Conservation (phyloP, 2,888 invertebrate species). For the Chaitophorus viminalis region DNA sequence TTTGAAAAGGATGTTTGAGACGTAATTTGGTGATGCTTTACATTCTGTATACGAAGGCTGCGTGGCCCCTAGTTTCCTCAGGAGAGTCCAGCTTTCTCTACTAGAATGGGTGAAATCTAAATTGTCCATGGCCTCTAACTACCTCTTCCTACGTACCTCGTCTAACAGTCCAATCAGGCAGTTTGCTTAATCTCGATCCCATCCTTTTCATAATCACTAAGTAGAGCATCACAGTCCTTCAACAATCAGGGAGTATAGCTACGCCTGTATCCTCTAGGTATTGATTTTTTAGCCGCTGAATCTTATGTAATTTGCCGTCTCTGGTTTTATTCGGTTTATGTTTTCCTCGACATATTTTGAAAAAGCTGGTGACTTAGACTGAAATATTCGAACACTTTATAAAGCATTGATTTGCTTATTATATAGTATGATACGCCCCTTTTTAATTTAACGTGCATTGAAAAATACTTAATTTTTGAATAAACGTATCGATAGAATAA, state of each 20-base stretch:
- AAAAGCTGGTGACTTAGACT: constrained; percentile 15
- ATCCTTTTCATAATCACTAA: constrained; percentile 34
- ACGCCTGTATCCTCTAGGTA: constrained; percentile 29
- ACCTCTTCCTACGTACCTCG: no score
- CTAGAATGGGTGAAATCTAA: no score
- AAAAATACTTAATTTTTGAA: background rate
- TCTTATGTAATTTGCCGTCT: background rate
- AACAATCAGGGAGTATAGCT: constrained; percentile 31
- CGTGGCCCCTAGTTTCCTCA: no score
- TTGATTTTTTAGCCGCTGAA: constrained; percentile 29
- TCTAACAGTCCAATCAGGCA: background rate
- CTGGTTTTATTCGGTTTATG: constrained; percentile 38
- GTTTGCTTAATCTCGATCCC: constrained; percentile 11
- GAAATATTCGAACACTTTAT: constrained; percentile 22
- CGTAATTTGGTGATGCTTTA: no score
- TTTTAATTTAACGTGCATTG: background rate
- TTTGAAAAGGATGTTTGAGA: no score
- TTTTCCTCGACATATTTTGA: constrained; percentile 31
- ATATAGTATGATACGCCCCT: constrained; percentile 24
- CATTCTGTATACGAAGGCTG: no score
- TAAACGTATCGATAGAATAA: background rate
- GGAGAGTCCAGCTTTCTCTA: no score
- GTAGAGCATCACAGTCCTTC: constrained; percentile 23
- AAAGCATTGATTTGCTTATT: constrained; percentile 34
- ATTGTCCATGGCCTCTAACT: no score